Evolutionary conservation across 2,797 vertebrate genomes (phyloP).

Genomic region (Enteromius thamalakanensis): DNA sequence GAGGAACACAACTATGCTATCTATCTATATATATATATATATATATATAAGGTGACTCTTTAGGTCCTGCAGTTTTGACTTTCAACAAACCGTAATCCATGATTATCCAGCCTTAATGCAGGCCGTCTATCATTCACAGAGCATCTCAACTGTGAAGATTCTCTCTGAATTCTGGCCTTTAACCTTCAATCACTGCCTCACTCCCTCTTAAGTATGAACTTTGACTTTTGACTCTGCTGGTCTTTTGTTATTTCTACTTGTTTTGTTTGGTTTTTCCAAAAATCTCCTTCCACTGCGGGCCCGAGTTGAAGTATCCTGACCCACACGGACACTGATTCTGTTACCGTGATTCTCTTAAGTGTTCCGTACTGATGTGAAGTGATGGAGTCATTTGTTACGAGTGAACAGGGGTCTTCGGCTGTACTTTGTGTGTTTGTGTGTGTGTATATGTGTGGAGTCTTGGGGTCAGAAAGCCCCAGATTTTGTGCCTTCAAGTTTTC

Average conservation of each 20-base stretch:
- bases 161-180: conserved; percentile 51
- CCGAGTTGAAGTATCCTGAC: conserved; percentile 22
- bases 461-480: conserved; percentile 70
- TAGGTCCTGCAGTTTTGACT: conserved; percentile 44
- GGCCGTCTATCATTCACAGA: conserved; percentile 35
- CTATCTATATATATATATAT: background rate
- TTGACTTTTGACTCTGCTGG: background rate
- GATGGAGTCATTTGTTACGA: conserved; percentile 21
- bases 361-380: conserved; percentile 33
- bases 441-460: conserved; percentile 55
- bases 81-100: background rate
- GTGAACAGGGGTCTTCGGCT: conserved; percentile 40
- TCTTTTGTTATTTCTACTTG: background rate
- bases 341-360: conserved; percentile 22
- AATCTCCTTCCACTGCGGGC: conserved; percentile 2
- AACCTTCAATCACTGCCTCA: conserved; percentile 57
- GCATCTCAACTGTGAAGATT: conserved; percentile 31
- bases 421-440: conserved; percentile 37
- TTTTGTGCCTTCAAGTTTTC: conserved; percentile 83
- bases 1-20: conserved; percentile 58
- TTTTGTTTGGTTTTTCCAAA: background rate
- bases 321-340: conserved; percentile 1
- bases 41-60: conserved; percentile 48
- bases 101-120: conserved; percentile 52
- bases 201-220: conserved; percentile 29